Evolutionary conservation across 2,888 invertebrate species (phyloP).

Genomic region (Mongoloraphidia duomilia): DNA sequence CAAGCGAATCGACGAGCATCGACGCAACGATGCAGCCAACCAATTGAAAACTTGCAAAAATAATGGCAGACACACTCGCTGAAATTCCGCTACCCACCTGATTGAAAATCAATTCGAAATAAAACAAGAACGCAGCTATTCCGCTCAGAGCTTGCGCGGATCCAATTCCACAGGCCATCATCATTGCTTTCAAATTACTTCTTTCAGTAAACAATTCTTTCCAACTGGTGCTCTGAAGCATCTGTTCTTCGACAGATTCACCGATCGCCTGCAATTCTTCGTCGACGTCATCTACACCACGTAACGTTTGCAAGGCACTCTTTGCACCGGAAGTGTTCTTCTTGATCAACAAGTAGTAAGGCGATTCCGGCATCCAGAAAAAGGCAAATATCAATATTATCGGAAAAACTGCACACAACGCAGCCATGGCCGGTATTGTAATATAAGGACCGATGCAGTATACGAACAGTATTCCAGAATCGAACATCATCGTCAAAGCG

Average conservation of each 20-base stretch:
- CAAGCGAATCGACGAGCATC: slow-evolving; percentile 40
- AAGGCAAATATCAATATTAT: slow-evolving; percentile 36
- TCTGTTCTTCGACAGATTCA: slow-evolving; percentile 34
- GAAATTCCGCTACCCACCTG: slow-evolving; percentile 24
- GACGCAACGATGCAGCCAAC: slow-evolving; percentile 29
- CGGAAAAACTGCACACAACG: slow-evolving; percentile 39
- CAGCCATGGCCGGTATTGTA: slow-evolving; percentile 32
- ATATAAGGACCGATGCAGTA: slow-evolving; percentile 41
- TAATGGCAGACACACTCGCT: slow-evolving; percentile 28
- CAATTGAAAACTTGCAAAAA: slow-evolving; percentile 37
- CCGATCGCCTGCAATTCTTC: slow-evolving; percentile 30
- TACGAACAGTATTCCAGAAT: slow-evolving; percentile 39
- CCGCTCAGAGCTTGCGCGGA: slow-evolving; percentile 42
- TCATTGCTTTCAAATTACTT: slow-evolving; percentile 40
- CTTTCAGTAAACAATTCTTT: slow-evolving; percentile 33
- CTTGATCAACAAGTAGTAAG: slow-evolving; percentile 1
- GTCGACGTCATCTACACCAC: slow-evolving; percentile 26
- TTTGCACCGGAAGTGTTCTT: background rate
- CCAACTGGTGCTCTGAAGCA: slow-evolving; percentile 37
- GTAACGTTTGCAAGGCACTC: slow-evolving; percentile 34
- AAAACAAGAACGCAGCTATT: slow-evolving; percentile 39
- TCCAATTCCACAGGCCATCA: slow-evolving; percentile 39
- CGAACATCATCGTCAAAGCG: slow-evolving; percentile 37
- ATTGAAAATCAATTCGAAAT: slow-evolving; percentile 41
- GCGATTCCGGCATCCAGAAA: slow-evolving; percentile 40